phyloP scores from a whole-genome alignment of 1,140 invertebrate genomes.

The Euwallacea similis region DNA sequence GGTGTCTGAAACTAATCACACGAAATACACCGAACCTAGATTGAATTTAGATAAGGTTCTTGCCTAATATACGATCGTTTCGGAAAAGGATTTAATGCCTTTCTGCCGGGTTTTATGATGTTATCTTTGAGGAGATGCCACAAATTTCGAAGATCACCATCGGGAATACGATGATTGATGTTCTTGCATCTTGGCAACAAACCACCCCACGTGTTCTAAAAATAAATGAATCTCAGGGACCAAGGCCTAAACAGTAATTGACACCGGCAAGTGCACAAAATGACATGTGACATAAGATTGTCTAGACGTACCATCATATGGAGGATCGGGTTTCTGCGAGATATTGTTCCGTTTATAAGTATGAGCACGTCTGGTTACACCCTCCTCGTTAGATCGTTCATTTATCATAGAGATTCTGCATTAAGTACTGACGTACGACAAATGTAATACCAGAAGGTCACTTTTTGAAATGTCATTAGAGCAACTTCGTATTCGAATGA shows the following conservation, averaged over 20 bases:
- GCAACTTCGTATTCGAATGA: too few species aligned
- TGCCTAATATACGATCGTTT: constrained; percentile 15
- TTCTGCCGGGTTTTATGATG: constrained; percentile 8
- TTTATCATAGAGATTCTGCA: too few species aligned
- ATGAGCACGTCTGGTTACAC: too few species aligned
- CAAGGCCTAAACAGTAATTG: constrained; percentile 19
- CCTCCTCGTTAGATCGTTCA: too few species aligned
- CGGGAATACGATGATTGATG: background rate
- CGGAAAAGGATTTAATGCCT: constrained; percentile 18
- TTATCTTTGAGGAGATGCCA: background rate
- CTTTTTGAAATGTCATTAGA: too few species aligned
- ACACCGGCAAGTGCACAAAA: constrained; percentile 20
- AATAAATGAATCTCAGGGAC: constrained; percentile 22
- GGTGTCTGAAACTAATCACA: constrained; percentile 29
- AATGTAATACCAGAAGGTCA: too few species aligned
- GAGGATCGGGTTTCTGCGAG: constrained; percentile 1
- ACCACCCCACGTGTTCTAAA: too few species aligned
- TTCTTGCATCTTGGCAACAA: background rate
- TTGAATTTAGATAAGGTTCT: constrained; percentile 12
- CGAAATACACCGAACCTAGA: constrained; percentile 4
- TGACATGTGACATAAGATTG: constrained; percentile 12
- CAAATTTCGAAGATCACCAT: background rate
- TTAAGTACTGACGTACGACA: too few species aligned
- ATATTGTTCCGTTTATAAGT: too few species aligned
- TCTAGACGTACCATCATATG: constrained; percentile 20